These are phyloP conservation scores for Morelia viridis DNA, from an alignment of 2,797 vertebrate genomes.

Conservation along the genomic window DNA sequence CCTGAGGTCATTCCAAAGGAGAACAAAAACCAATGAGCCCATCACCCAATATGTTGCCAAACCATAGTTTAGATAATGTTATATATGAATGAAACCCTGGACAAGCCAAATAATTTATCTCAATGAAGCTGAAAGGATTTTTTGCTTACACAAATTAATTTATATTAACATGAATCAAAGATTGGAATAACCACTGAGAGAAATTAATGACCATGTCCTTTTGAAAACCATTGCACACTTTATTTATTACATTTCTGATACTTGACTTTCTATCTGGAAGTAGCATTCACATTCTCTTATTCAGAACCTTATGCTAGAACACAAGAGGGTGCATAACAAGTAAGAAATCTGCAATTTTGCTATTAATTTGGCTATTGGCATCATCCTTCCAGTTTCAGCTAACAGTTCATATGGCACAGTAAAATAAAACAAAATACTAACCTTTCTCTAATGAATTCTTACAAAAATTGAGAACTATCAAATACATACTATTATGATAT, in stretches of 20 bases:
- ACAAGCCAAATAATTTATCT: neutral
- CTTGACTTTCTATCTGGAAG: neutral
- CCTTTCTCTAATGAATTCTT: neutral
- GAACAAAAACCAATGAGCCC: too few species aligned
- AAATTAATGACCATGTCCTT: slow-evolving; percentile 4
- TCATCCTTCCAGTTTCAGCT: neutral
- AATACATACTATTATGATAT: neutral
- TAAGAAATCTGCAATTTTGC: neutral
- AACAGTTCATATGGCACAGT: neutral
- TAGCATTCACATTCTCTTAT: neutral
- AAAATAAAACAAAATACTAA: slow-evolving; percentile 8
- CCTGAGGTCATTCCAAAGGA: neutral
- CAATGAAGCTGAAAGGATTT: neutral
- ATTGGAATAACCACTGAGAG: neutral
- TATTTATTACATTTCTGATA: neutral
- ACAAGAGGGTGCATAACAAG: neutral
- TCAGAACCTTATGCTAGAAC: neutral
- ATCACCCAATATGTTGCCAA: neutral
- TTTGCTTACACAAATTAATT: slow-evolving; percentile 5
- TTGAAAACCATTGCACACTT: neutral
- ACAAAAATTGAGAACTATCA: neutral
- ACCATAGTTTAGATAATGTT: neutral
- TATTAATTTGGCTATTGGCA: neutral
- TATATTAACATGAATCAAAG: slow-evolving; percentile 19
- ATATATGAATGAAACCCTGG: neutral